Conservation (phyloP, 2,797 vertebrate genomes). For the Dicrostonyx torquatus region DNA sequence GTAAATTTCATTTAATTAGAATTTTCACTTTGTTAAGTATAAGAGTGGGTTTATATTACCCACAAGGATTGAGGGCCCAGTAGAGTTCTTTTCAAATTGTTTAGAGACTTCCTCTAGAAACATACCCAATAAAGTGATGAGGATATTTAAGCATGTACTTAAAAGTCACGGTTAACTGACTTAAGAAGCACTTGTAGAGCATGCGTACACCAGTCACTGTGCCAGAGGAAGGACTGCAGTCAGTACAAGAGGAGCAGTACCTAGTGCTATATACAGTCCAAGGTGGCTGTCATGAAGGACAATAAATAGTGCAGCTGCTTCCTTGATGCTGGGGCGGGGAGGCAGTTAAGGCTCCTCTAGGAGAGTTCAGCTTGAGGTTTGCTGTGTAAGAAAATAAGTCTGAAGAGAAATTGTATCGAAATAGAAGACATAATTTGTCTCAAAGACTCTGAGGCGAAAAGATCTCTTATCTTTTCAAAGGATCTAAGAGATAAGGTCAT, state of each 20-base stretch:
- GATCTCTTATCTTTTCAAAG: not conserved
- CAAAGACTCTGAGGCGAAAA: not conserved
- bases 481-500: not conserved
- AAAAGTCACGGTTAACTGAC: not conserved
- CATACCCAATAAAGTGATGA: not conserved
- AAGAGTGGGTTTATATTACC: slow-evolving; percentile 7
- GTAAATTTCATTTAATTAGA: slow-evolving; percentile 42
- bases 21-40: slow-evolving; percentile 19
- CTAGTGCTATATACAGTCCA: not conserved
- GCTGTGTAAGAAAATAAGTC: not conserved
- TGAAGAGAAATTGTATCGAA: not conserved
- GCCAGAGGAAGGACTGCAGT: not conserved
- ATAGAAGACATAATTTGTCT: not conserved
- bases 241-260: not conserved
- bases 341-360: not conserved
- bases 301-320: not conserved
- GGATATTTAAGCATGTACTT: slow-evolving; percentile 10
- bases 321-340: not conserved
- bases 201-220: not conserved
- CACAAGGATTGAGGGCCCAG: not conserved
- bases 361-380: slow-evolving; percentile 10
- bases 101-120: slow-evolving; percentile 16
- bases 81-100: slow-evolving; percentile 39
- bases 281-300: not conserved
- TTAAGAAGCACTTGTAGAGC: slow-evolving; percentile 8